Evolutionary conservation across 2,888 invertebrate genomes (phyloP).

Genomic region (Drosophila mayaguana): DNA sequence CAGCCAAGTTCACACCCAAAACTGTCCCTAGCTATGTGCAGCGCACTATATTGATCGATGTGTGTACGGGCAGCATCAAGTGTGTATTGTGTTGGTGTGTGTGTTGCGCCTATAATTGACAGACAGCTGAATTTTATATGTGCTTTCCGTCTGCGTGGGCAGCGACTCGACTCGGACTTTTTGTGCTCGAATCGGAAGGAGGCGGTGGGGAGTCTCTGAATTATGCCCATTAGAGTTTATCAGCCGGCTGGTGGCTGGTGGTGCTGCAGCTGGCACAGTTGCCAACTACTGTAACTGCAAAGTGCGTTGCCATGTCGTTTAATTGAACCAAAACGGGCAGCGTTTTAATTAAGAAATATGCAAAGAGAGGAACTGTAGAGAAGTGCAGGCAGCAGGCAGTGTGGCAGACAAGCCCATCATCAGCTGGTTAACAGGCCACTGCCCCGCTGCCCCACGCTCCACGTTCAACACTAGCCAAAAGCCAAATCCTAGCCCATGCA

Average conservation of each 20-base stretch:
- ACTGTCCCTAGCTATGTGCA: neutral
- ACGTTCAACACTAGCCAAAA: constrained; percentile 3
- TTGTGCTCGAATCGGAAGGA: too few species aligned
- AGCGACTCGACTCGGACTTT: constrained; percentile 3
- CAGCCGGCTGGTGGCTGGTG: constrained; percentile 11
- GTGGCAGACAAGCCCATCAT: constrained; percentile 34
- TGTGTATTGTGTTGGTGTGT: constrained; percentile 50
- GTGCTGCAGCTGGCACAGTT: constrained; percentile 31
- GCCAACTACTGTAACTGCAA: constrained; percentile 42
- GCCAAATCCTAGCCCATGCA: constrained; percentile 35
- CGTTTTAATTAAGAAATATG: constrained; percentile 67
- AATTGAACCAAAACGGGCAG: constrained; percentile 60
- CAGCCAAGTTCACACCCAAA: neutral
- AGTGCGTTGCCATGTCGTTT: constrained; percentile 59
- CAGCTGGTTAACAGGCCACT: constrained; percentile 22
- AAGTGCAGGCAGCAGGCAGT: constrained; percentile 8
- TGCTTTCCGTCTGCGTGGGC: constrained; percentile 53
- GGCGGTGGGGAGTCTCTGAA: neutral
- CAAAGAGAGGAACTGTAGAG: constrained; percentile 3
- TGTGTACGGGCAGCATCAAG: constrained; percentile 51
- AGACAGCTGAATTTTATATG: constrained; percentile 71
- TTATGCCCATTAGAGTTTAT: constrained; percentile 27
- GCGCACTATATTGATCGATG: neutral
- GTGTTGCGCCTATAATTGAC: constrained; percentile 67
- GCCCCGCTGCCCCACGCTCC: neutral